phyloP scores from a whole-genome alignment of 2,888 invertebrate genomes.

The Automeris io region DNA sequence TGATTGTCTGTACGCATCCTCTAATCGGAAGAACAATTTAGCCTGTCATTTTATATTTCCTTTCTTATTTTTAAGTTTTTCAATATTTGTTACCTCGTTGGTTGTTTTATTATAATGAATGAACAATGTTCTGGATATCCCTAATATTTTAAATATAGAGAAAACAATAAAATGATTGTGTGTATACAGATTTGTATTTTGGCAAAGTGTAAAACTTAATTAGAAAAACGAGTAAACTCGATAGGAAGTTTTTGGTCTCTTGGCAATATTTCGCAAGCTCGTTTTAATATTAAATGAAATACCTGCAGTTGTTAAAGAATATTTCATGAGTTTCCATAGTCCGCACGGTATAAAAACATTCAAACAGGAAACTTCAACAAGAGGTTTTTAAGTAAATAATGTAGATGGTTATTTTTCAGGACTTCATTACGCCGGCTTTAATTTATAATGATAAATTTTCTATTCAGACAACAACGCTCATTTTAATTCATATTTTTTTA shows the following conservation, averaged over 20 bases:
- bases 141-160: too few relatives aligned
- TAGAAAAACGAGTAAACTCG: slow-evolving; percentile 8
- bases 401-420: neutral
- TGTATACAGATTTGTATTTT: slow-evolving; percentile 8
- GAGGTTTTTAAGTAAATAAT: neutral
- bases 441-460: too few relatives aligned
- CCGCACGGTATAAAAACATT: neutral
- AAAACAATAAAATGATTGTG: too few relatives aligned
- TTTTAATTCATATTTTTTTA: too few relatives aligned
- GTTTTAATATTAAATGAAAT: slow-evolving; percentile 1
- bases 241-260: slow-evolving; percentile 3
- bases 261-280: neutral
- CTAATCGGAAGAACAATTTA: too few relatives aligned
- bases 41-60: too few relatives aligned
- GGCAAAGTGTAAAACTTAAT: slow-evolving; percentile 5
- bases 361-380: neutral
- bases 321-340: neutral
- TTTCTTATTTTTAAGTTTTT: too few relatives aligned
- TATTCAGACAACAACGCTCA: too few relatives aligned
- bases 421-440: neutral
- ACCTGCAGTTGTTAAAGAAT: neutral
- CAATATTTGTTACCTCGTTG: too few relatives aligned
- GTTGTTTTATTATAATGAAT: too few relatives aligned
- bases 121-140: too few relatives aligned
- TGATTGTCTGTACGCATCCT: too few relatives aligned